phyloP scores from a whole-genome alignment of 2,797 vertebrate species.

The Myotis findleyi region DNA sequence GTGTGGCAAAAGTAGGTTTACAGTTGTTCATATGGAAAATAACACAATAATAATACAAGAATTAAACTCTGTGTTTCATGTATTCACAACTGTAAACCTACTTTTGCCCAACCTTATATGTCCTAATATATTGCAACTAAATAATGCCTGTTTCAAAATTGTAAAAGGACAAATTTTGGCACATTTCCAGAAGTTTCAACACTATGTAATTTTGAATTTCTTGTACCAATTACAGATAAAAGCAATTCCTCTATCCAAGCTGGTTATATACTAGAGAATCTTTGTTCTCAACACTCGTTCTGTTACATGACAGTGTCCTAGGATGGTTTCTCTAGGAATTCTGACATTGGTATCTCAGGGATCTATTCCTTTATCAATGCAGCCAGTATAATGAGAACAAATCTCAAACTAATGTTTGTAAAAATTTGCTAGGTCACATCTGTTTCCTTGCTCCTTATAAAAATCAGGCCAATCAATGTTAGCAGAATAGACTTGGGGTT shows the following conservation, averaged over 20 bases:
- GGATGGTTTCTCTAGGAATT: background rate
- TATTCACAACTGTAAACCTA: background rate
- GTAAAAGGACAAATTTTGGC: background rate
- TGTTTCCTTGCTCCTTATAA: constrained; percentile 6
- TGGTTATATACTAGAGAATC: constrained; percentile 12
- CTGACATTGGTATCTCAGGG: background rate
- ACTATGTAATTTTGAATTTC: constrained; percentile 24
- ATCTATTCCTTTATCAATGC: background rate
- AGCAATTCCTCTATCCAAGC: constrained; percentile 13
- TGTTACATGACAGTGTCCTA: background rate
- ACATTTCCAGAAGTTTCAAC: constrained; percentile 40
- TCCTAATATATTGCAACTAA: background rate
- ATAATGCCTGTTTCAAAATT: background rate
- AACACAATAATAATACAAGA: background rate
- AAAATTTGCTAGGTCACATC: constrained; percentile 13
- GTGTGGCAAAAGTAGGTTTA: background rate
- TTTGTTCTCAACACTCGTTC: background rate
- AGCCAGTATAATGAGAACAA: background rate
- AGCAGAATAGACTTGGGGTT: background rate
- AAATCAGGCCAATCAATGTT: background rate
- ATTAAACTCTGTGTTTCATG: background rate
- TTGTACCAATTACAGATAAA: constrained; percentile 16
- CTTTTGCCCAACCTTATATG: background rate
- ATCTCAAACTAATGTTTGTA: constrained; percentile 16
- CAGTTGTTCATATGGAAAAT: background rate